phyloP scores from a whole-genome alignment of 2,113 vertebrate genomes.

The Salvelinus fontinalis region DNA sequence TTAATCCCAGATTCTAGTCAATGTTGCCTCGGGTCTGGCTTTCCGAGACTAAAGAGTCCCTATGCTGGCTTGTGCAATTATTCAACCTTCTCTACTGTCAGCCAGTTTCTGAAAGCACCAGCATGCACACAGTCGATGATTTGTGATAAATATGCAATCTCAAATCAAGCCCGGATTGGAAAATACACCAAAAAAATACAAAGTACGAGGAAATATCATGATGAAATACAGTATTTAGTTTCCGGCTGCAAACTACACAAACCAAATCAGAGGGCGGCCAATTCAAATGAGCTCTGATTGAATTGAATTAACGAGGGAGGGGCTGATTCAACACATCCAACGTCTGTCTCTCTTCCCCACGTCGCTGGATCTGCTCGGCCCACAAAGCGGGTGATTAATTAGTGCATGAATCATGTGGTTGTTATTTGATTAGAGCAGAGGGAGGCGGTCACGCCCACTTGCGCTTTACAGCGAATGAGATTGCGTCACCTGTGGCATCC shows the following conservation, averaged over 20 bases:
- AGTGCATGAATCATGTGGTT: conserved; percentile 61
- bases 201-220: conserved; percentile 7
- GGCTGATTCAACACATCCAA: conserved; percentile 67
- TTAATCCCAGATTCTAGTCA: no score
- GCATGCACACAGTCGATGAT: no score
- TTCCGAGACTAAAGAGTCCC: no score
- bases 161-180: conserved; percentile 34
- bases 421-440: conserved; percentile 67
- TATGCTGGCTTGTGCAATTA: no score
- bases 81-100: no score
- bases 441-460: conserved; percentile 56
- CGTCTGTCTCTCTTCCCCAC: conserved; percentile 40
- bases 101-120: no score
- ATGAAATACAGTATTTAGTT: neutral
- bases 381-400: conserved; percentile 71
- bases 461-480: conserved; percentile 46
- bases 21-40: no score
- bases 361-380: conserved; percentile 44
- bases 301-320: conserved; percentile 54
- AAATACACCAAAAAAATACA: conserved; percentile 14
- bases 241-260: conserved; percentile 20
- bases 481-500: conserved; percentile 2
- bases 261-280: conserved; percentile 11
- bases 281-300: conserved; percentile 53
- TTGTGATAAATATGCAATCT: neutral